Conservation (phyloP, 2,888 invertebrate species). For the Notocelia uddmanniana region DNA sequence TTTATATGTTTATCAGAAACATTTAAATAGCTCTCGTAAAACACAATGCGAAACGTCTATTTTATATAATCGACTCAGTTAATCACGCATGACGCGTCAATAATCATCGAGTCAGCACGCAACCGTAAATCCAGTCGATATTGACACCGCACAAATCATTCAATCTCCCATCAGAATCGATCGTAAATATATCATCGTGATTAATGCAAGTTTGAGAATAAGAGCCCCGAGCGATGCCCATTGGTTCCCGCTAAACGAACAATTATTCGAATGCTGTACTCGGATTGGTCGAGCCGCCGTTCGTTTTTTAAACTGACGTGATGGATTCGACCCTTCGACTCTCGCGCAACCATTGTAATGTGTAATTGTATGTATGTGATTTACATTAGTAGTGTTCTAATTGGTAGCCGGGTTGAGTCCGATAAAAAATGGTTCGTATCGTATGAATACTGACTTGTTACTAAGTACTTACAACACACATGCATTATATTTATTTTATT, state of each 20-base stretch:
- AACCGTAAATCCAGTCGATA: constrained; percentile 75
- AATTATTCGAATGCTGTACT: constrained; percentile 81
- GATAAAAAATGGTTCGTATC: neutral
- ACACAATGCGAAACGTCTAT: constrained; percentile 13
- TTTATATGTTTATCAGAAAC: constrained; percentile 9
- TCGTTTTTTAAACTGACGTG: constrained; percentile 80
- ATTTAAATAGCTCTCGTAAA: constrained; percentile 9
- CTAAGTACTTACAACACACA: too few species aligned
- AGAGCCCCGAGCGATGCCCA: constrained; percentile 73
- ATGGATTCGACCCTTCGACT: constrained; percentile 83
- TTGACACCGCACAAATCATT: constrained; percentile 81
- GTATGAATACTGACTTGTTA: neutral
- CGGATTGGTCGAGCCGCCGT: constrained; percentile 71
- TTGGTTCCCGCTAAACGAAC: constrained; percentile 78
- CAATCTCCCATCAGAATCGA: constrained; percentile 71
- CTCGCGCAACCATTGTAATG: constrained; percentile 69
- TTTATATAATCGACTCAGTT: constrained; percentile 22
- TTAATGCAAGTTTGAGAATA: constrained; percentile 77
- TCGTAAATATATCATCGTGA: constrained; percentile 78
- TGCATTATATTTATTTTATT: too few species aligned
- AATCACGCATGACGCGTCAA: constrained; percentile 47
- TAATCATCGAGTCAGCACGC: constrained; percentile 64
- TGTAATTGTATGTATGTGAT: constrained; percentile 45
- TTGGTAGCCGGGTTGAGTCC: constrained; percentile 10
- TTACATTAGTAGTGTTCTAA: constrained; percentile 36